phyloP scores from a whole-genome alignment of 2,888 invertebrate genomes.

The Sphecodes monilicornis region DNA sequence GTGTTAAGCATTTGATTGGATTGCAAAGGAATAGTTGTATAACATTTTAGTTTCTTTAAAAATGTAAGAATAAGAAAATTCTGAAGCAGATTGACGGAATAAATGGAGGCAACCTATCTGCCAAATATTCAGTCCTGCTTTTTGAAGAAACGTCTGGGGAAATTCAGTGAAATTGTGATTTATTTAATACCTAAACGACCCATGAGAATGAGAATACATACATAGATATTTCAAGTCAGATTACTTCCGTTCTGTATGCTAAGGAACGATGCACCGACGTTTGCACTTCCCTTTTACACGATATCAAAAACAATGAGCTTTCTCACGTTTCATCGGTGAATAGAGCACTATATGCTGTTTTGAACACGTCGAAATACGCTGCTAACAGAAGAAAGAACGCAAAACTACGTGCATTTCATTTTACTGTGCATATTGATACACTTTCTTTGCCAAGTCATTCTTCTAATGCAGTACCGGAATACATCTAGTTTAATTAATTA shows the following conservation, averaged over 20 bases:
- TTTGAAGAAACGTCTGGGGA: background rate
- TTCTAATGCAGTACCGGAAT: background rate
- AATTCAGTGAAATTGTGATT: background rate
- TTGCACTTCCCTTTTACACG: constrained; percentile 51
- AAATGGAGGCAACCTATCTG: background rate
- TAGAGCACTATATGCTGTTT: constrained; percentile 38
- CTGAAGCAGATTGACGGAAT: no score
- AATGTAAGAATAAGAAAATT: background rate
- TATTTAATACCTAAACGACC: background rate
- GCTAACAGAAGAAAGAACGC: background rate
- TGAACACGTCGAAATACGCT: constrained; percentile 24
- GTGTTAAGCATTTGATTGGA: no score
- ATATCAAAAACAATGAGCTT: constrained; percentile 63
- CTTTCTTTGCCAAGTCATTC: background rate
- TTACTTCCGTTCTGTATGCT: constrained; percentile 32
- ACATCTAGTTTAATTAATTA: background rate
- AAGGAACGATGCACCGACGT: constrained; percentile 29
- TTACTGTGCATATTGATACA: background rate
- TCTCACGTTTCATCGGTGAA: constrained; percentile 53
- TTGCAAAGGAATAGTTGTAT: background rate
- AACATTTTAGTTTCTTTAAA: background rate
- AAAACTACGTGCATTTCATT: background rate
- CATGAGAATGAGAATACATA: constrained; percentile 29
- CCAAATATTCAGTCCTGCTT: background rate
- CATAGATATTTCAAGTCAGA: constrained; percentile 23